Percentiles rank a stretch among this genome's conserved stretches.
Conservation (phyloP, 2,888 invertebrate genomes). For the Junonia oenone region DNA sequence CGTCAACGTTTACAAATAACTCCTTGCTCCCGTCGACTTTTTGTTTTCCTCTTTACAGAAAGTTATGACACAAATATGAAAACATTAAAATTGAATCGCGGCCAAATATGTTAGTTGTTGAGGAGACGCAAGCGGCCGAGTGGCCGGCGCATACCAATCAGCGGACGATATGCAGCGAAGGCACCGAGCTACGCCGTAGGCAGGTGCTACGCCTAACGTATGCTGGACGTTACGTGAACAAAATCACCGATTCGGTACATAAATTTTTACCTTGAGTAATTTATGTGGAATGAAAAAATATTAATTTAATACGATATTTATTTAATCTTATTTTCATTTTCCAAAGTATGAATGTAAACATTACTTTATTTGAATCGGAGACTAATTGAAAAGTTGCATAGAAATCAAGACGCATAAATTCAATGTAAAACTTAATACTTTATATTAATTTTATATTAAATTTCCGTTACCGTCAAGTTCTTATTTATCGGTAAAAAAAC, state of each 20-base stretch:
- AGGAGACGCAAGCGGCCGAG: constrained; percentile 51
- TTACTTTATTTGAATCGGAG: neutral
- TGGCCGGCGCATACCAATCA: constrained; percentile 61
- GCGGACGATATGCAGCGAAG: constrained; percentile 34
- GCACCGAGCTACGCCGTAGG: constrained; percentile 55
- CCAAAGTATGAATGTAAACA: constrained; percentile 1
- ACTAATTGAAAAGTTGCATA: neutral
- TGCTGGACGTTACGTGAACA: constrained; percentile 30
- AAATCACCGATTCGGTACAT: constrained; percentile 18
- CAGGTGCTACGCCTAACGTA: constrained; percentile 50
- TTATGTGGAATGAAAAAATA: constrained; percentile 2
- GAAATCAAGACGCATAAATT: neutral
- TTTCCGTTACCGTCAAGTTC: neutral
- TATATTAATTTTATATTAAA: neutral
- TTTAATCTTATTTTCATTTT: no score
- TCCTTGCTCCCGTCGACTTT: constrained; percentile 60
- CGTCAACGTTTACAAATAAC: constrained; percentile 75
- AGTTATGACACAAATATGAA: constrained; percentile 73
- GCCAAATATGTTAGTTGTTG: constrained; percentile 71
- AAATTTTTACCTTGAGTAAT: constrained; percentile 1
- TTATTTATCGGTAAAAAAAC: neutral
- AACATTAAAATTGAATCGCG: constrained; percentile 72
- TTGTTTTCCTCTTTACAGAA: constrained; percentile 65
- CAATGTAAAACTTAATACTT: neutral
- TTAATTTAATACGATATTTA: no score